Evolutionary conservation across 2,888 invertebrate genomes (phyloP).

Genomic region (Nephrotoma appendiculata): DNA sequence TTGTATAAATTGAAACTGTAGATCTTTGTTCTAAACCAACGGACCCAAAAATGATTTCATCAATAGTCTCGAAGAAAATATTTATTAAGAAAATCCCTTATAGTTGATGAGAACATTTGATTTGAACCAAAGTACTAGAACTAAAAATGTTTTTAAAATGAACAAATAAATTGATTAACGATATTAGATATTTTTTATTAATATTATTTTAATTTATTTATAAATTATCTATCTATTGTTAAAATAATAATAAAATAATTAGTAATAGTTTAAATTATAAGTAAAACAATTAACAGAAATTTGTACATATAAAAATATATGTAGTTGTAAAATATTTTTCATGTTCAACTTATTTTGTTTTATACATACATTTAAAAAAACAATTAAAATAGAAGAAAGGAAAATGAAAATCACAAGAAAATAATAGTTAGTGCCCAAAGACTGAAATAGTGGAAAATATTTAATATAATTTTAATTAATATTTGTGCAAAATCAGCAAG

Average conservation of each 20-base stretch:
- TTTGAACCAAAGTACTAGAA: not conserved
- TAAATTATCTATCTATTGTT: not conserved
- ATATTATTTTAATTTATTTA: not conserved
- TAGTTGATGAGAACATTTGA: not conserved
- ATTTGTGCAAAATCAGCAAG: not conserved
- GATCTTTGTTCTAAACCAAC: no score
- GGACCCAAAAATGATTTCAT: no score
- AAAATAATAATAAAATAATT: not conserved
- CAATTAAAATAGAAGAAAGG: not conserved
- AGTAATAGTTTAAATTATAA: not conserved
- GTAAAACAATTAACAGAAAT: not conserved
- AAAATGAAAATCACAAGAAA: not conserved
- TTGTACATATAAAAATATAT: not conserved
- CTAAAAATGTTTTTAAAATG: not conserved
- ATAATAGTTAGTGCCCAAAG: not conserved
- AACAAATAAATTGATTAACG: not conserved
- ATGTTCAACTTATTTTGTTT: not conserved
- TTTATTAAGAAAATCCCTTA: no score
- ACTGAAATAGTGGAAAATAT: constrained; percentile 2
- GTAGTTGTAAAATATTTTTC: not conserved
- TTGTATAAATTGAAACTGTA: no score
- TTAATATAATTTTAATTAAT: not conserved
- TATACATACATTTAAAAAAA: not conserved
- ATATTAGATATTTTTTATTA: not conserved
- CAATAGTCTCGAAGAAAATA: no score